phyloP scores from a whole-genome alignment of 2,797 vertebrate species.

The Darevskia mixta region DNA sequence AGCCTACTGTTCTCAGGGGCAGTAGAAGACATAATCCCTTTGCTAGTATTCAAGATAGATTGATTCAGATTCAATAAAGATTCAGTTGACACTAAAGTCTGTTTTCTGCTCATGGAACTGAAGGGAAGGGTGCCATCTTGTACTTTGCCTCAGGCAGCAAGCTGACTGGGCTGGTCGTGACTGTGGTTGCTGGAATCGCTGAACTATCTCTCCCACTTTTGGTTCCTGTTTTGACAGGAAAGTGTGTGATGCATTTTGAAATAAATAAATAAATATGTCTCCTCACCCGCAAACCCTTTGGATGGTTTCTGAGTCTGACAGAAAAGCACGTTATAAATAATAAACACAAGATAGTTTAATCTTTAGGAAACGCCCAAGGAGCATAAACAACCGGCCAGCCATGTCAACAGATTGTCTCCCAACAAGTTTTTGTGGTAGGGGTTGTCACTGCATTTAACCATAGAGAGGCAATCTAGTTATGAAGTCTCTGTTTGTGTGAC shows the following conservation, averaged over 20 bases:
- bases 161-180: neutral
- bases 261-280: neutral
- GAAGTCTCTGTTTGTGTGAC: neutral
- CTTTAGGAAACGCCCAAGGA: neutral
- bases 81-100: neutral
- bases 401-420: neutral
- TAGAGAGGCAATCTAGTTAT: neutral
- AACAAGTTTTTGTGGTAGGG: neutral
- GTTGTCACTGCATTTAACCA: neutral
- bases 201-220: neutral
- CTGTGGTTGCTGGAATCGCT: neutral
- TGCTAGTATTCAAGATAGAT: neutral
- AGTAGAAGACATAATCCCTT: neutral
- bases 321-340: neutral
- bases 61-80: neutral
- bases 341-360: neutral
- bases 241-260: neutral
- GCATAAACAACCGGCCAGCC: conserved; percentile 5
- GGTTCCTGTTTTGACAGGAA: neutral
- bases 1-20: neutral
- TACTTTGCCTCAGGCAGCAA: neutral
- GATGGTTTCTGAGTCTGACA: neutral
- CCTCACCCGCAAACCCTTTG: neutral
- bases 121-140: neutral
- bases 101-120: neutral